phyloP scores from a whole-genome alignment of 2,888 invertebrate genomes.

The Leptura quadrifasciata region DNA sequence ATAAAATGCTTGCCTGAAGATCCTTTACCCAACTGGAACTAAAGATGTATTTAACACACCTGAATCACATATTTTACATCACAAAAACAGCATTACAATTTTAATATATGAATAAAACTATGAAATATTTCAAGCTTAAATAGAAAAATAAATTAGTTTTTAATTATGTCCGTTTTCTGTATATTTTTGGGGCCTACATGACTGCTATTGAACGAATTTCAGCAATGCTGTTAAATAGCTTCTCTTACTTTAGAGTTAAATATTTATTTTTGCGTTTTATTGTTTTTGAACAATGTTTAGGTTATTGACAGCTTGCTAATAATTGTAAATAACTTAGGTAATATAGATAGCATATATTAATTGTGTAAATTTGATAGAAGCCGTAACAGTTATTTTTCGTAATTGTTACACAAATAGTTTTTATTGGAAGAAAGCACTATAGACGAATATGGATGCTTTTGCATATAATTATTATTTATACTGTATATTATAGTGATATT shows the following conservation, averaged over 20 bases:
- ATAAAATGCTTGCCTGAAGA: neutral
- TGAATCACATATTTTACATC: neutral
- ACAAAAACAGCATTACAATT: neutral
- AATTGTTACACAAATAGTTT: conserved; percentile 31
- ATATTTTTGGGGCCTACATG: conserved; percentile 21
- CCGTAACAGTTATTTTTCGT: conserved; percentile 30
- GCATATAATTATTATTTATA: conserved; percentile 30
- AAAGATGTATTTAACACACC: neutral
- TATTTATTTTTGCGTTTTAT: conserved; percentile 26
- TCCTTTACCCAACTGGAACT: neutral
- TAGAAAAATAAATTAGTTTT: neutral
- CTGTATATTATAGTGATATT: conserved; percentile 52
- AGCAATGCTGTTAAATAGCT: conserved; percentile 36
- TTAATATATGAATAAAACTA: neutral
- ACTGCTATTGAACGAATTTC: conserved; percentile 38
- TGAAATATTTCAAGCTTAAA: neutral
- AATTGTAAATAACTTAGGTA: conserved; percentile 36
- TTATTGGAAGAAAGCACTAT: conserved; percentile 27
- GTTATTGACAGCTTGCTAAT: conserved; percentile 41
- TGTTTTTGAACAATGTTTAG: conserved; percentile 9
- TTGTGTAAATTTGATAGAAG: conserved; percentile 41
- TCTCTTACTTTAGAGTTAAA: conserved; percentile 6
- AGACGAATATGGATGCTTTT: conserved; percentile 51
- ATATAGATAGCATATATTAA: conserved; percentile 28
- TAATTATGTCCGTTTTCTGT: neutral